Conservation (phyloP, 1,140 invertebrate genomes). For the Heliconius eleuchia region DNA sequence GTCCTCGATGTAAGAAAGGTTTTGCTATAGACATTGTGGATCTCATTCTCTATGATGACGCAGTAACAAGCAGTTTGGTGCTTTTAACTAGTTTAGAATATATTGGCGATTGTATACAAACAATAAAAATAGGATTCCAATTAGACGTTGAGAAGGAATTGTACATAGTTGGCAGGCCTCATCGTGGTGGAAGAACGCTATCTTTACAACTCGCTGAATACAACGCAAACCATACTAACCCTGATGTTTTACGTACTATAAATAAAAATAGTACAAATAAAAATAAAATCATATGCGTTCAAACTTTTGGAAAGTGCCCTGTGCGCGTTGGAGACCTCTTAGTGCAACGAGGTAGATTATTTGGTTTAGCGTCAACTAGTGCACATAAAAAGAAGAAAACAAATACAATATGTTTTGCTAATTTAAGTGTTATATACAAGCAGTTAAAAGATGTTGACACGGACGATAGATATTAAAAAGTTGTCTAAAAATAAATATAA, state of each 20-base stretch:
- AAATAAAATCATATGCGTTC: conserved; percentile 57
- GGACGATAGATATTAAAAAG: neutral
- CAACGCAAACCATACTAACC: conserved; percentile 34
- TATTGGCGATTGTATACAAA: conserved; percentile 49
- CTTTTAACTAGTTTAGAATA: conserved; percentile 58
- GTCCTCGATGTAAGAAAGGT: conserved; percentile 65
- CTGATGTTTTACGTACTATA: conserved; percentile 37
- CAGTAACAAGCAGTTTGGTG: conserved; percentile 55
- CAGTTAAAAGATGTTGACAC: conserved; percentile 40
- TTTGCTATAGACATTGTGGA: conserved; percentile 55
- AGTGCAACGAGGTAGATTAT: conserved; percentile 50
- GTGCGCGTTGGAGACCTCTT: conserved; percentile 64
- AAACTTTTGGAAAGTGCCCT: conserved; percentile 56
- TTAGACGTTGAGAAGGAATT: conserved; percentile 37
- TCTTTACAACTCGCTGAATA: conserved; percentile 52
- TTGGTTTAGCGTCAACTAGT: conserved; percentile 59
- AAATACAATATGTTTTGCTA: conserved; percentile 57
- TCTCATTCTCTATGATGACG: conserved; percentile 51
- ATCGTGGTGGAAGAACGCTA: conserved; percentile 49
- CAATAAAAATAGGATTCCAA: conserved; percentile 45
- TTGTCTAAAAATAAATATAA: neutral
- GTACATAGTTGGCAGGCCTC: conserved; percentile 59
- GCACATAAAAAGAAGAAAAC: conserved; percentile 39
- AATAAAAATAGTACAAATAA: conserved; percentile 44
- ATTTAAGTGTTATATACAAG: conserved; percentile 48